Evolutionary conservation across 2,113 vertebrate species (phyloP).

Genomic region (Equus quagga): DNA sequence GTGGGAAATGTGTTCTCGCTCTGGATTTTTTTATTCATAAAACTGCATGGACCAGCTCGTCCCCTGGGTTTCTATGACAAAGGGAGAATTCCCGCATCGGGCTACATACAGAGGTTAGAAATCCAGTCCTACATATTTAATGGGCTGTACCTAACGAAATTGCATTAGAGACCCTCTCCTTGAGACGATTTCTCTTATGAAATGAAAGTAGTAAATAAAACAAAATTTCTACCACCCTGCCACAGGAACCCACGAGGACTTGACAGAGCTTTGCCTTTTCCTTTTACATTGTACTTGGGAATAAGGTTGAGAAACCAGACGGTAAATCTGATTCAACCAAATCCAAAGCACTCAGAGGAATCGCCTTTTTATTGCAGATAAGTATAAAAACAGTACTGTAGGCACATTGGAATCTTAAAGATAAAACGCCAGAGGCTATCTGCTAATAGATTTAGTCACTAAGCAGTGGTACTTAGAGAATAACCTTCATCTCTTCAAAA

Average conservation of each 20-base stretch:
- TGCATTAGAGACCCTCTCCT: slow-evolving; percentile 71
- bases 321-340: slow-evolving; percentile 81
- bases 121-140: slow-evolving; percentile 65
- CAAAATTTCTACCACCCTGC: slow-evolving; percentile 32
- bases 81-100: slow-evolving; percentile 19
- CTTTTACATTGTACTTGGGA: slow-evolving; percentile 61
- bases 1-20: neutral
- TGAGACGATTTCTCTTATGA: slow-evolving; percentile 74
- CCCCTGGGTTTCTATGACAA: slow-evolving; percentile 55
- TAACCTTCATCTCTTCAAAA: slow-evolving; percentile 43
- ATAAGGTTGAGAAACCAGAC: slow-evolving; percentile 67
- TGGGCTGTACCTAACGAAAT: slow-evolving; percentile 72
- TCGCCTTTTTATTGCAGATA: slow-evolving; percentile 79
- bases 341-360: slow-evolving; percentile 76
- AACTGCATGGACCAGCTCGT: neutral
- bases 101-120: neutral
- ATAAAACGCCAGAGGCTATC: slow-evolving; percentile 79
- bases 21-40: slow-evolving; percentile 61
- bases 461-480: slow-evolving; percentile 70
- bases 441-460: slow-evolving; percentile 62
- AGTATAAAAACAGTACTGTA: slow-evolving; percentile 80
- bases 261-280: slow-evolving; percentile 65
- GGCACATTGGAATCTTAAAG: slow-evolving; percentile 75
- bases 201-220: slow-evolving; percentile 75
- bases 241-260: slow-evolving; percentile 56